Evolutionary conservation across 2,797 vertebrate genomes (phyloP).

Genomic region (Enteromius radiatus): DNA sequence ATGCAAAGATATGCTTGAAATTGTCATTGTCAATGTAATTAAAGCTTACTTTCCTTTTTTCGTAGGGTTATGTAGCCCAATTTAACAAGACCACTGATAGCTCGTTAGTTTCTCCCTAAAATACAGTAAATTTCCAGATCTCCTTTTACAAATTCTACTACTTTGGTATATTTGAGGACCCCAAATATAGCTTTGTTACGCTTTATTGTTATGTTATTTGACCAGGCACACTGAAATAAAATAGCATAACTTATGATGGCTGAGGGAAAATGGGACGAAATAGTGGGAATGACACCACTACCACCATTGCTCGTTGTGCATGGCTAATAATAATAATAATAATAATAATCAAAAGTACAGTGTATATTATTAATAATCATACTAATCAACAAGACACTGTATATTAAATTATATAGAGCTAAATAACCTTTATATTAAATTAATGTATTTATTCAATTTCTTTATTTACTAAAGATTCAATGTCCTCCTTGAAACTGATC

Average conservation of each 20-base stretch:
- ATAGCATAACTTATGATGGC: slow-evolving; percentile 1
- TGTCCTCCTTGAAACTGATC: not conserved
- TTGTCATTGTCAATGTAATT: slow-evolving; percentile 5
- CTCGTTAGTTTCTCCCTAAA: not conserved
- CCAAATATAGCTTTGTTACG: not conserved
- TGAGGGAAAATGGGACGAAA: not conserved
- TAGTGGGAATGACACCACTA: not conserved
- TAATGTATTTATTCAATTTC: not conserved
- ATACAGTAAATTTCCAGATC: not conserved
- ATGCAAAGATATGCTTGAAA: not conserved
- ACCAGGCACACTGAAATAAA: not conserved
- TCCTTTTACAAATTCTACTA: not conserved
- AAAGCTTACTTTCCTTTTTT: not conserved
- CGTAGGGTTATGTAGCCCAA: not conserved
- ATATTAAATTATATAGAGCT: not conserved
- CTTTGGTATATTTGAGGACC: not conserved
- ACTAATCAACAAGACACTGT: not conserved
- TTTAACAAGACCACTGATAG: slow-evolving; percentile 15
- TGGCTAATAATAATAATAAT: not conserved
- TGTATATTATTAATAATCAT: not conserved
- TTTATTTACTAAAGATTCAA: not conserved
- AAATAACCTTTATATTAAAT: not conserved
- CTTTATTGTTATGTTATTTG: not conserved
- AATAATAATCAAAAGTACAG: not conserved
- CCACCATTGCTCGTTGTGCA: not conserved